Percentiles rank a stretch among this genome's conserved stretches.
Conservation (phyloP, 2,797 vertebrate species). For the Rhincodon typus region DNA sequence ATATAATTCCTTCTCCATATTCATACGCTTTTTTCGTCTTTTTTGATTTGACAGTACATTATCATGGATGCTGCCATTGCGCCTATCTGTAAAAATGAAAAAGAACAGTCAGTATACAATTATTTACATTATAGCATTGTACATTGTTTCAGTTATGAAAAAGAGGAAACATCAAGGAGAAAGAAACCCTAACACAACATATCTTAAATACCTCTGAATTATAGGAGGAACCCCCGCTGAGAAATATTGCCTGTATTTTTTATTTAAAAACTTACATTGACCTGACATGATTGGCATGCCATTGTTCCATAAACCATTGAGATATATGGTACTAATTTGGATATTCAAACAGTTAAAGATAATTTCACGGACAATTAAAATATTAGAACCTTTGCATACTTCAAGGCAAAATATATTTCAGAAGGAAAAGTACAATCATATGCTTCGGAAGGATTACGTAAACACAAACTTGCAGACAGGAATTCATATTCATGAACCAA, state of each 20-base stretch:
- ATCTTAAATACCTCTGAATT: background rate
- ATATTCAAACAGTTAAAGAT: background rate
- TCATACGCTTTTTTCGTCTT: background rate
- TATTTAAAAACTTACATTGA: background rate
- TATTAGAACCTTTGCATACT: background rate
- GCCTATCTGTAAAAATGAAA: slow-evolving; percentile 39
- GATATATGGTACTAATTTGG: background rate
- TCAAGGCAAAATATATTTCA: background rate
- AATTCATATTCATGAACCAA: background rate
- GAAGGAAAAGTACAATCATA: background rate
- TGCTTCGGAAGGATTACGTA: background rate
- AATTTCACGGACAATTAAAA: background rate
- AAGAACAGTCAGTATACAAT: background rate
- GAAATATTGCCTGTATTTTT: background rate
- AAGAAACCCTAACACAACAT: background rate
- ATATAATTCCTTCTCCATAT: background rate
- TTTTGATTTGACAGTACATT: slow-evolving; percentile 41
- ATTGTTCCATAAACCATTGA: background rate
- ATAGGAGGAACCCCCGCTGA: background rate
- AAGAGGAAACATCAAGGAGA: background rate
- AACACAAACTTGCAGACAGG: background rate
- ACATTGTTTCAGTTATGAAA: background rate
- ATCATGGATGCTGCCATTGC: slow-evolving; percentile 42
- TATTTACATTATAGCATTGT: background rate
- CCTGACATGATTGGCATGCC: background rate